Conservation (phyloP, 2,113 vertebrate species). For the Leiothrix lutea region DNA sequence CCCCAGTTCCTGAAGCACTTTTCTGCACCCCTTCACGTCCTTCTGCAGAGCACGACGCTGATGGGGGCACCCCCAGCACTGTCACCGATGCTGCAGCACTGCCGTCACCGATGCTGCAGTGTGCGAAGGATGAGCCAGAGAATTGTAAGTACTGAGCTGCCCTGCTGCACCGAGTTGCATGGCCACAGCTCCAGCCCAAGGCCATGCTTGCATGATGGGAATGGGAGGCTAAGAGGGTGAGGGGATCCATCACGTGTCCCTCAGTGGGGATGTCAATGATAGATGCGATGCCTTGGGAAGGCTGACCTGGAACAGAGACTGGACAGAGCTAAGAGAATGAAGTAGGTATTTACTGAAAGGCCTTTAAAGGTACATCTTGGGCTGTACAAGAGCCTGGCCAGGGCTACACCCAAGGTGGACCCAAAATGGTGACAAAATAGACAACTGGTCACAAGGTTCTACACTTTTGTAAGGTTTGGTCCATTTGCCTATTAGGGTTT, state of each 20-base stretch:
- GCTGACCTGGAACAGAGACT: neutral
- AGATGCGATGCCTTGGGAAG: neutral
- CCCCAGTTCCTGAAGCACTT: neutral
- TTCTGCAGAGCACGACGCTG: neutral
- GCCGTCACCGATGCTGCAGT: neutral
- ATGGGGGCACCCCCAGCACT: accelerated
- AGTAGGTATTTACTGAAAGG: neutral
- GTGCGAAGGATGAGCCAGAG: neutral
- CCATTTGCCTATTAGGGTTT: neutral
- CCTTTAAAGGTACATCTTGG: neutral
- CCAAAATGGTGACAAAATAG: neutral
- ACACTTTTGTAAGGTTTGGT: neutral
- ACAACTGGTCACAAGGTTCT: neutral
- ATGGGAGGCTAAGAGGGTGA: accelerated
- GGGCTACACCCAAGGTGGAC: neutral
- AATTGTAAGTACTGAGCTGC: neutral
- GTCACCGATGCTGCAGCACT: neutral
- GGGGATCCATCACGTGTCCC: accelerated
- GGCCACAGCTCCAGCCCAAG: neutral
- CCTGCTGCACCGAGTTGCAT: neutral
- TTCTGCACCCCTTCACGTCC: neutral
- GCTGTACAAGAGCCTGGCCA: neutral
- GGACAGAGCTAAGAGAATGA: neutral
- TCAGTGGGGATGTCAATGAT: accelerated
- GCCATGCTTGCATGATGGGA: neutral